Base-by-base conservation (phyloP, 2,888 invertebrate species). In the Thecocarcelia acutangulata region DNA sequence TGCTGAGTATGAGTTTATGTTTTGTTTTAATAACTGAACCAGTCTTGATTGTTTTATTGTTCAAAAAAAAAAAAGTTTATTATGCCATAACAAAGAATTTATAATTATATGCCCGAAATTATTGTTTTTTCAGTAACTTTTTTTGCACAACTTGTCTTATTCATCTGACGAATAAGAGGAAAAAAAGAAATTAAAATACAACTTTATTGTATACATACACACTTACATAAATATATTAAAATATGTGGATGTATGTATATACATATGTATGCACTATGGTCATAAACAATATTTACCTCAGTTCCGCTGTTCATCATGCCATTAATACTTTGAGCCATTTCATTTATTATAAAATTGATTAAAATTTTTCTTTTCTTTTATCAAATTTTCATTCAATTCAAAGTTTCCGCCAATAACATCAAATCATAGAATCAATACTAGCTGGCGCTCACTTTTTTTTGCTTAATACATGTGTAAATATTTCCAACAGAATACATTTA, bases 311-410 rank as follows among this genome's bases (percentile, higher is more conserved):
- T 85, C 13, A 85, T 61, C 68, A 83, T 77, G 28, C 86, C 86
- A 46, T 83, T 85, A 21, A 84, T 79, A 63, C 84, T 83, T 61
- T 84, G 87, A 52, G 88, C 87, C 89, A 88, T 88, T 80, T 75
- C n/a, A 40, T 70, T 68, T 46, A 66, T 64, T 33, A 24, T 52
- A 28, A 5, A 40, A 46, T 42, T 44, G 24, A 19, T 48, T 1
- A n/a, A 12, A 4, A 12, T n/a, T 58, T 15, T 48, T 46, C 24
- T 2, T 28, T 8, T 21, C 5, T 52, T 68, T 24, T 40, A 21
- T 8, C 12, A 48, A 33, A 44, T 28, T 28, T 21, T 0, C 17
- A 5, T 17, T 9, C 8, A 17, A 9, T 17, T 15, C 11, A 19
- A 15, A 13, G n/a, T 13, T 37, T 37, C 19, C 12, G 19, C 13